Percentiles rank a stretch among this genome's conserved stretches.
Conservation (phyloP, 2,888 invertebrate genomes). For the Hypsopygia costalis region DNA sequence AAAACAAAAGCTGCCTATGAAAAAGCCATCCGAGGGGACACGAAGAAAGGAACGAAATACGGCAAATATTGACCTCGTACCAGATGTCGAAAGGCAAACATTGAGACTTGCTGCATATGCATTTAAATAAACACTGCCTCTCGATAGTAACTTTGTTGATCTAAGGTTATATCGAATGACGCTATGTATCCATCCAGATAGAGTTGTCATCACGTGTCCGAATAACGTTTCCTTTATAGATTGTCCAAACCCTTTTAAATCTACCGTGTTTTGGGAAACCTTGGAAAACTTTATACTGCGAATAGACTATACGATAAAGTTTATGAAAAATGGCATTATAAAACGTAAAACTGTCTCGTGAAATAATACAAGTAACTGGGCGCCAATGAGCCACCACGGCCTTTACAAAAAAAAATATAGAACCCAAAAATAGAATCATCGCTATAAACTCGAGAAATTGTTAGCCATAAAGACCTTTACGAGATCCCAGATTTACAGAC, state of each 20-base stretch:
- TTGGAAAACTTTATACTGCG: not conserved
- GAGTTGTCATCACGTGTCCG: conserved; percentile 67
- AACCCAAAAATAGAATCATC: conserved; percentile 42
- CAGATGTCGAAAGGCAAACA: conserved; percentile 76
- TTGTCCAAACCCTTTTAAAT: not conserved
- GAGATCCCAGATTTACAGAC: conserved; percentile 45
- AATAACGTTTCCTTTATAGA: conserved; percentile 27
- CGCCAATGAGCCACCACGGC: conserved; percentile 22
- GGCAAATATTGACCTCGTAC: conserved; percentile 76
- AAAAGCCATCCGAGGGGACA: conserved; percentile 41
- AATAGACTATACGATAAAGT: conserved; percentile 3
- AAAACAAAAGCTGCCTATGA: conserved; percentile 36
- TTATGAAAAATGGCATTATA: conserved; percentile 15
- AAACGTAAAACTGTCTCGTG: conserved; percentile 15
- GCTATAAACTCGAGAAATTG: conserved; percentile 47
- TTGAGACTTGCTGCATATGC: conserved; percentile 63
- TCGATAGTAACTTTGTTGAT: conserved; percentile 71
- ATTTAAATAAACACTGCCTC: conserved; percentile 75
- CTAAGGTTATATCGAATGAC: conserved; percentile 65
- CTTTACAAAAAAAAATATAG: conserved; percentile 36
- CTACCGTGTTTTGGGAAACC: not conserved
- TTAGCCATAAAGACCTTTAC: conserved; percentile 48
- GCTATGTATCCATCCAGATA: conserved; percentile 47
- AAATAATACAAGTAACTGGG: conserved; percentile 21
- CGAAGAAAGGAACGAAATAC: conserved; percentile 58